Evolutionary conservation across 2,797 vertebrate species (phyloP), one percentile per base, ranked within the genome.

Genomic region (Scomberomorus guttatus): DNA sequence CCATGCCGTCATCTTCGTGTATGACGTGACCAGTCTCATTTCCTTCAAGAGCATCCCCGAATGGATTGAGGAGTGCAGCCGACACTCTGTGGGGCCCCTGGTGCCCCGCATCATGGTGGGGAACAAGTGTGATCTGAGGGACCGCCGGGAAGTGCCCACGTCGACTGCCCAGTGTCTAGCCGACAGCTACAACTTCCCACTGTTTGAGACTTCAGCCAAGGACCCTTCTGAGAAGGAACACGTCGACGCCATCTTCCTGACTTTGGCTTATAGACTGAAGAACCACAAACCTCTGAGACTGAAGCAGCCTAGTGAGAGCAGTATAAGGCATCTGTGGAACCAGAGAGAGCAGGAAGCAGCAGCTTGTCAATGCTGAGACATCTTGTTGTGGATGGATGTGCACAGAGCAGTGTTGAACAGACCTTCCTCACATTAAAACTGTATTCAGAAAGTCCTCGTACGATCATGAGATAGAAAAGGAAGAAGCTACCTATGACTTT

Each of bases 181-280:
- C 0, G 95, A 96, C 83, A 80, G 89, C 70, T 95, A 95, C 84
- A 89, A 93, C 86, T 94, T 95, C 79, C 95, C 95, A 0, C 88
- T 96, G 34, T 96, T 96, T 73, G 95, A 96, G 90, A 96, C 95
- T 1, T 96, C 95, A 1, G 95, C 95, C 70, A 96, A 95, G 78
- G 95, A 95, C 54, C 94, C 92, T 1, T 56, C 73, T 1, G 95
- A 96, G 88, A 95, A 95, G 75, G 94, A 95, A 63, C 90, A 96
- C 0, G 93, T 96, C 0, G 94, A 95, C 6, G 93, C 95, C 29
- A 96, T 96, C 74, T 96, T 96, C 85, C 89, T 96, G 82, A 96
- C 95, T 18, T 81, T 96, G 79, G 95, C 95, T 51, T 95, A 96
- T 55, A 94, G 90, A 83, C 90, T 96, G 72, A 95, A 96, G 80